Evolutionary conservation across 2,113 vertebrate species (phyloP), one percentile per base, ranked within the genome.

Genomic region (Oncorhynchus nerka): DNA sequence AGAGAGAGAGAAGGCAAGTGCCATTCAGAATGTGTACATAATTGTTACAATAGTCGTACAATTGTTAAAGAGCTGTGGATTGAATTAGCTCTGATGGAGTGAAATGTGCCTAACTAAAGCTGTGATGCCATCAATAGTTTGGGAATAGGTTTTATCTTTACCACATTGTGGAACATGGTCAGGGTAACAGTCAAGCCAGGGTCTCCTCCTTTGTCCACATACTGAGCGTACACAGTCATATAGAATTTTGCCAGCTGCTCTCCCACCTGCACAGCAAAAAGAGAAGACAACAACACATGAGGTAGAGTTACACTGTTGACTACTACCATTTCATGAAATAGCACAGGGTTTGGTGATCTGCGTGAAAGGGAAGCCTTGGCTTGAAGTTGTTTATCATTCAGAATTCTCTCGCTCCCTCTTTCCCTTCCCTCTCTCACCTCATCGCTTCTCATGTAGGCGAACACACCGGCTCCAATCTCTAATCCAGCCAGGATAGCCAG

Each of bases 181-280:
- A 80, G 61, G 26, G 74, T 75, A 32, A 75, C 1, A 16, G 48
- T 19, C 73, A 71, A 22, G 48, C 73, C 59, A n/a, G 73, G 59
- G 61, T 80, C 78, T 59, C 71, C 16, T 19, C 71, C 16, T 19
- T 75, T 80, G 68, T 79, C 39, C 13, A 67, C 68, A 69, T 79
- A 75, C 73, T 79, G 78, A 6, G 9, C 0, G 62, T 80, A 80
- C 20, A 67, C 24, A 11, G 73, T 67, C 0, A 0, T 7, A 16
- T 80, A 80, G 26, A 75, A 70, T 22, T 39, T 30, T 1, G 73
- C 30, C 22, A 80, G 59, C 45, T 71, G 26, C 61, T 67, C 1
- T 9, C 68, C 78, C 70, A 75, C 73, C 78, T 80, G 39, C 45
- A 64, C 3, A 59, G 11, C 45, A 12, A 1, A 34, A 62, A 13